A percentile compares a stretch with the other conserved stretches of the same genome.
phyloP scores from a whole-genome alignment of 2,113 vertebrate species.

The Rhombomys opimus region DNA sequence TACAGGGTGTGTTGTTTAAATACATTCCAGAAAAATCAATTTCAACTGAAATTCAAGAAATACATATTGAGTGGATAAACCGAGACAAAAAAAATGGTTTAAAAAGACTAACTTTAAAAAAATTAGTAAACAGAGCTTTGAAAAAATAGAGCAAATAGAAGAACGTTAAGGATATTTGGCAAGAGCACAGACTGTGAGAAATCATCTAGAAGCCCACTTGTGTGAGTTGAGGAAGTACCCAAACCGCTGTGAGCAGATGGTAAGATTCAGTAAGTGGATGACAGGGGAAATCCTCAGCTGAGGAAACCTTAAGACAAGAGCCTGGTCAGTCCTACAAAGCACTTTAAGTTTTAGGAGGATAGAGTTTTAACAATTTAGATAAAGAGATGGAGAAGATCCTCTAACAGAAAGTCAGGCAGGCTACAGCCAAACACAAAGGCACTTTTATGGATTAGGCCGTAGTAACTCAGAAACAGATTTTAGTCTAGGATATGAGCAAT shows the following conservation, averaged over 20 bases:
- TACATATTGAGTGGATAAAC: not conserved
- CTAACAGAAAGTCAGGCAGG: not conserved
- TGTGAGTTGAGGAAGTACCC: not conserved
- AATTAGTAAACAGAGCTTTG: constrained; percentile 4
- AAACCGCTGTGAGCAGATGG: not conserved
- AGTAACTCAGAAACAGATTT: not conserved
- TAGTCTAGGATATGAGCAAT: constrained; percentile 1
- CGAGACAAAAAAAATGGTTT: not conserved
- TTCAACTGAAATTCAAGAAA: constrained; percentile 21
- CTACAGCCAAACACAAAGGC: not conserved
- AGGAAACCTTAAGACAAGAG: not conserved
- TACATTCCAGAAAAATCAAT: constrained; percentile 30
- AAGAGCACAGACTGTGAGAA: constrained; percentile 12
- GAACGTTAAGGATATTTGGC: not conserved
- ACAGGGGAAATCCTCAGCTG: not conserved
- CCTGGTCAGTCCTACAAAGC: not conserved
- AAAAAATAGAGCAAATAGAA: constrained; percentile 25
- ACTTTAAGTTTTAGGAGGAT: not conserved
- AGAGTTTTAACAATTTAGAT: not conserved
- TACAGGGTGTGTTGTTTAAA: not conserved
- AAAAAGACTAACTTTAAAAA: not conserved
- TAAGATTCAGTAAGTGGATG: not conserved
- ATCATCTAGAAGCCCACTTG: not conserved
- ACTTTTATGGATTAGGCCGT: not conserved
- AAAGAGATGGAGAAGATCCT: not conserved